These are phyloP conservation scores for Mycalesis mineus DNA, from an alignment of 2,888 invertebrate genomes.

Conservation along the genomic window DNA sequence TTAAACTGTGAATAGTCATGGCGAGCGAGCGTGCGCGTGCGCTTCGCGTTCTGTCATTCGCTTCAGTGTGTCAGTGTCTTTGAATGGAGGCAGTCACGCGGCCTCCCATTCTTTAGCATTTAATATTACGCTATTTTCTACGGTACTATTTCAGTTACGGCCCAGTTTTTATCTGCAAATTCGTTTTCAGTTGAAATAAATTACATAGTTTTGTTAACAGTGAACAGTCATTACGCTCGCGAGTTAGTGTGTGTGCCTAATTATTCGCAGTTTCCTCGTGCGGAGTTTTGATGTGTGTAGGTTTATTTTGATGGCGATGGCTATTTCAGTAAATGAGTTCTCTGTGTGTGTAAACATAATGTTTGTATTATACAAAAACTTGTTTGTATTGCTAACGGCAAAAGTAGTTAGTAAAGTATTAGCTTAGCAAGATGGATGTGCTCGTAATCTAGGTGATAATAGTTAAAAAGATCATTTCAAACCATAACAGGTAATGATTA, in stretches of 20 bases:
- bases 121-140: slow-evolving; percentile 27
- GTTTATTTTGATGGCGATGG: slow-evolving; percentile 60
- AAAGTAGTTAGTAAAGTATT: slow-evolving; percentile 4
- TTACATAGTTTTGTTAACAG: slow-evolving; percentile 19
- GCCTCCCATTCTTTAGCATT: slow-evolving; percentile 36
- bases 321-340: slow-evolving; percentile 60
- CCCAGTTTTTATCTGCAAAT: slow-evolving; percentile 21
- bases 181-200: slow-evolving; percentile 21
- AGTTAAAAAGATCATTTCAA: too few species aligned
- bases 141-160: slow-evolving; percentile 23
- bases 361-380: slow-evolving; percentile 38
- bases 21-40: slow-evolving; percentile 60
- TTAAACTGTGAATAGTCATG: slow-evolving; percentile 69
- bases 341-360: slow-evolving; percentile 57
- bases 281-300: slow-evolving; percentile 48
- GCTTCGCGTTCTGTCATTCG: slow-evolving; percentile 40
- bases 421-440: background rate
- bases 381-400: slow-evolving; percentile 26
- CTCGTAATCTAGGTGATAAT: background rate
- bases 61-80: slow-evolving; percentile 63
- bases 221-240: slow-evolving; percentile 31
- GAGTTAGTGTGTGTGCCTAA: slow-evolving; percentile 28
- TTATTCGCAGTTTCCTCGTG: slow-evolving; percentile 40
- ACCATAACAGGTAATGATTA: background rate
- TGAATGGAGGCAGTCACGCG: slow-evolving; percentile 68